These are phyloP conservation scores for Amiota mariae DNA, from an alignment of 2,888 invertebrate species.

Conservation along the genomic window DNA sequence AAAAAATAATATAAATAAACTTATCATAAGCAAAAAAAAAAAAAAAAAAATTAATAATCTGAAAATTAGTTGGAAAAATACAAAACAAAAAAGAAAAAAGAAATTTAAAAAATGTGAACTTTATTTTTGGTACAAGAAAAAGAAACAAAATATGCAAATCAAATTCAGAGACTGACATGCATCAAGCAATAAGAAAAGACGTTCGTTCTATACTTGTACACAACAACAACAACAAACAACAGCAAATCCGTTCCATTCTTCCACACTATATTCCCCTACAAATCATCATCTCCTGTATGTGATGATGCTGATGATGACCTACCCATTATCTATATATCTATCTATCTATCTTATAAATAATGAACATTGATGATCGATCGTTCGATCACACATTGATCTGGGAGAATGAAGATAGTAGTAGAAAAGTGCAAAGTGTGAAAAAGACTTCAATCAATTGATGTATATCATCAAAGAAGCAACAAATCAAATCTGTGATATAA, in stretches of 20 bases:
- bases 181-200: conserved; percentile 5
- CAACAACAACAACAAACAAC: too few species aligned
- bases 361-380: conserved; percentile 1
- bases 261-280: too few species aligned
- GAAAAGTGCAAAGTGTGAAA: too few species aligned
- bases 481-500: too few species aligned
- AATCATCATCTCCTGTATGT: too few species aligned
- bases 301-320: too few species aligned
- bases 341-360: too few species aligned
- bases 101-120: conserved; percentile 57
- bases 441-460: too few species aligned
- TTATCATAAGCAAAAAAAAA: conserved; percentile 21
- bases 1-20: conserved; percentile 14
- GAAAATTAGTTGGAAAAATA: conserved; percentile 45
- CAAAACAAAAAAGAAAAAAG: conserved; percentile 57
- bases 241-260: too few species aligned
- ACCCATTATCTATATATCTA: too few species aligned
- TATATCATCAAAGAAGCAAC: too few species aligned
- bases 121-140: conserved; percentile 49
- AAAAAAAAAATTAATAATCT: conserved; percentile 33
- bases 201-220: neutral
- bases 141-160: conserved; percentile 10
- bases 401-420: too few species aligned
- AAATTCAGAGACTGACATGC: conserved; percentile 38
- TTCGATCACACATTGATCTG: conserved; percentile 10